A percentile compares a stretch with the other conserved stretches of the same genome.
These are phyloP conservation scores for Scaptomyza cyrtandrae DNA, from an alignment of 2,888 invertebrate species.

Conservation along the genomic window DNA sequence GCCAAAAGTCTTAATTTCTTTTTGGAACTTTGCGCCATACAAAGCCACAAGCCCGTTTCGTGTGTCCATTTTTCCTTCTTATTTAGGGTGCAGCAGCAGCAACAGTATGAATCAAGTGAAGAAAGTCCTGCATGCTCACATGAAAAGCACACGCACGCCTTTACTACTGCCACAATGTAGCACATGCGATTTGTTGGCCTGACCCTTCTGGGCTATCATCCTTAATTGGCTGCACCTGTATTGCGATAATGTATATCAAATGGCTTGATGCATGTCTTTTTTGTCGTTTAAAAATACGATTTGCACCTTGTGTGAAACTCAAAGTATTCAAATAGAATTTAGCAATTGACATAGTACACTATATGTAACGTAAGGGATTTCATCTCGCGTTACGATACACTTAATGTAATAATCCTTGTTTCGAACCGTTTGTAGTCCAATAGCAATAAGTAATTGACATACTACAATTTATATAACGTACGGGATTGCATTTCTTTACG, in stretches of 20 bases:
- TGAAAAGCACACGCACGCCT: not conserved
- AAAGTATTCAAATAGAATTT: not conserved
- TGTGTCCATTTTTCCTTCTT: constrained; percentile 59
- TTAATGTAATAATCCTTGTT: no score
- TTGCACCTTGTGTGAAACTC: not conserved
- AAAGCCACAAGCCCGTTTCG: constrained; percentile 53
- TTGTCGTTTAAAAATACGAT: not conserved
- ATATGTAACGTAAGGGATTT: no score
- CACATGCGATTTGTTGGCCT: constrained; percentile 29
- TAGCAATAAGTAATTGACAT: no score
- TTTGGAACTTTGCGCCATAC: constrained; percentile 35
- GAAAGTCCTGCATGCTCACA: constrained; percentile 21
- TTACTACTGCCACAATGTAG: constrained; percentile 3
- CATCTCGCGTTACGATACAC: no score
- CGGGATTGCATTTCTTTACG: not conserved
- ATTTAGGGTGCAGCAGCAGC: constrained; percentile 65
- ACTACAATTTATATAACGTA: no score
- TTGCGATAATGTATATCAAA: constrained; percentile 52
- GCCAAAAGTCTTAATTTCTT: constrained; percentile 78
- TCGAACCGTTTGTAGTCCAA: no score
- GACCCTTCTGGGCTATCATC: constrained; percentile 57
- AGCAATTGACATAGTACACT: not conserved
- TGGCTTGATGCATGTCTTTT: constrained; percentile 14
- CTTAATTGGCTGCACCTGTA: constrained; percentile 75
- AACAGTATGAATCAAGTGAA: constrained; percentile 1